A percentile compares a stretch with the other conserved stretches of the same genome.
Conservation (phyloP, 1,140 invertebrate species). For the Drosophila leontia region DNA sequence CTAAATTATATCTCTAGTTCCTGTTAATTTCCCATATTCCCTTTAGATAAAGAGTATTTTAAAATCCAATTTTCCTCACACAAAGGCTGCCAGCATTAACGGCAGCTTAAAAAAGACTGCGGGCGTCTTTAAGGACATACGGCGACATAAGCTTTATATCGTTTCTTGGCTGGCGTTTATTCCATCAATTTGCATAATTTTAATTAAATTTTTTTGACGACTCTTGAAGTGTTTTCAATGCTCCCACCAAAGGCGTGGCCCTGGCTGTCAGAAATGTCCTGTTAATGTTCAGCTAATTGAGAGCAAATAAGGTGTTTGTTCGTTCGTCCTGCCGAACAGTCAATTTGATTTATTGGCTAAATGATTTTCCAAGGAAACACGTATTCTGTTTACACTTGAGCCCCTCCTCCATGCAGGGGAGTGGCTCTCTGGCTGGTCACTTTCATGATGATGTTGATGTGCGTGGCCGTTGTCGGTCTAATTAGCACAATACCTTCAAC, state of each 20-base stretch:
- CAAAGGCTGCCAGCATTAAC: slow-evolving; percentile 27
- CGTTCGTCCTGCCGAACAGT: slow-evolving; percentile 20
- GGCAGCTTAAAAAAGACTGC: slow-evolving; percentile 21
- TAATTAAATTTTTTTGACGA: slow-evolving; percentile 58
- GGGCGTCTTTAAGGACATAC: slow-evolving; percentile 13
- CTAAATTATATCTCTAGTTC: not conserved
- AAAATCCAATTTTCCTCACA: slow-evolving; percentile 15
- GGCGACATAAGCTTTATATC: slow-evolving; percentile 40
- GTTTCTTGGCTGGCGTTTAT: slow-evolving; percentile 25
- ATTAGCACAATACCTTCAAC: slow-evolving; percentile 51
- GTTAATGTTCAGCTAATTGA: slow-evolving; percentile 71
- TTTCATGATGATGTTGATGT: slow-evolving; percentile 45
- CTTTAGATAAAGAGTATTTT: not conserved
- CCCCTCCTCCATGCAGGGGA: slow-evolving; percentile 22
- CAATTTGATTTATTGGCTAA: slow-evolving; percentile 74
- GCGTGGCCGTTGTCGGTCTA: slow-evolving; percentile 56
- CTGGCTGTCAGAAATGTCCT: slow-evolving; percentile 35
- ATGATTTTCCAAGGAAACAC: slow-evolving; percentile 66
- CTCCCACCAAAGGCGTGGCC: not conserved
- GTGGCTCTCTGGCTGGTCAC: slow-evolving; percentile 36
- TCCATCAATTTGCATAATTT: slow-evolving; percentile 63
- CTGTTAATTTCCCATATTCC: not conserved
- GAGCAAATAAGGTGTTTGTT: slow-evolving; percentile 62
- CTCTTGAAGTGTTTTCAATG: slow-evolving; percentile 44
- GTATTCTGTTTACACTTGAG: slow-evolving; percentile 32